phyloP scores from a whole-genome alignment of 2,113 vertebrate species.

The Antigone vipio region DNA sequence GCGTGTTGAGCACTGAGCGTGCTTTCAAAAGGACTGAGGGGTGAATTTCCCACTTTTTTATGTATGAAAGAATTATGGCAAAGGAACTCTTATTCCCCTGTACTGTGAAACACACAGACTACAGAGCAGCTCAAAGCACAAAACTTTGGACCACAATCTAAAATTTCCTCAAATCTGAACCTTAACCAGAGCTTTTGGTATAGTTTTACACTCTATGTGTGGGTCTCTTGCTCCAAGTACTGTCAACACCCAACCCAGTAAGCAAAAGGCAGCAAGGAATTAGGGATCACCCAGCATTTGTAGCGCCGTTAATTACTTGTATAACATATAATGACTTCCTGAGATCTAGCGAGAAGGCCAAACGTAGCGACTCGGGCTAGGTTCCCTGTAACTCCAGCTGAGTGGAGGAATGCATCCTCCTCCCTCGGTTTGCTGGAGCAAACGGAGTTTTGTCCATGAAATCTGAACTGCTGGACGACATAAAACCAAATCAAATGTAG shows the following conservation, averaged over 20 bases:
- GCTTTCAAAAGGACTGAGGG: background rate
- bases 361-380: fast-evolving
- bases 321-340: background rate
- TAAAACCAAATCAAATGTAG: background rate
- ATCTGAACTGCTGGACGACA: background rate
- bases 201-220: background rate
- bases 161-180: conserved; percentile 41
- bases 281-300: background rate
- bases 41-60: background rate
- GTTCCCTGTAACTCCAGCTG: background rate
- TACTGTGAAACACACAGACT: background rate
- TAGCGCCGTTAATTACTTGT: conserved; percentile 21
- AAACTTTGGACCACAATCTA: background rate
- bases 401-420: background rate
- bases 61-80: background rate
- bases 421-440: background rate
- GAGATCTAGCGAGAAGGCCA: background rate
- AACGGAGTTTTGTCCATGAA: background rate
- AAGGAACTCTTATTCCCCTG: background rate
- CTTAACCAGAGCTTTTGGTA: background rate
- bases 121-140: background rate
- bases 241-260: conserved; percentile 33
- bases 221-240: conserved; percentile 16
- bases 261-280: background rate
- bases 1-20: background rate